A percentile compares a stretch with the other conserved stretches of the same genome.
Evolutionary conservation across 2,797 vertebrate species (phyloP).

Genomic region (Selene dorsalis): DNA sequence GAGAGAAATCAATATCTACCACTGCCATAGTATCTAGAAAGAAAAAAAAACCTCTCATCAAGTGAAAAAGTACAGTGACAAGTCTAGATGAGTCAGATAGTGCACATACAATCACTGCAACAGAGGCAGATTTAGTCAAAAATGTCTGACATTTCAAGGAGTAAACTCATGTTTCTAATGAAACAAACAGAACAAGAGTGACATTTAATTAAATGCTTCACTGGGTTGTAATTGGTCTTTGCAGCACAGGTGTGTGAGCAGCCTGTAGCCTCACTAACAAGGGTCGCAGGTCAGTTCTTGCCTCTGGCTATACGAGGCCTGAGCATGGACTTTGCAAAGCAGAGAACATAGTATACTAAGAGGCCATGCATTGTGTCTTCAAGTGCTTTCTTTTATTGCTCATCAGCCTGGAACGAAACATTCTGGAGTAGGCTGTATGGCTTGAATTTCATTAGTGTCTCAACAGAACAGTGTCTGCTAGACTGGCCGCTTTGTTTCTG

Average conservation of each 20-base stretch:
- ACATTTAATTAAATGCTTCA: constrained; percentile 63
- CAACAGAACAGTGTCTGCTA: constrained; percentile 74
- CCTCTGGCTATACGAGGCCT: constrained; percentile 53
- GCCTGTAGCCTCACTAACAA: constrained; percentile 66
- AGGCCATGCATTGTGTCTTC: constrained; percentile 66
- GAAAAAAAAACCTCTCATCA: constrained; percentile 6
- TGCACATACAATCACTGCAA: constrained; percentile 10
- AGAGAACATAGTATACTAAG: constrained; percentile 58
- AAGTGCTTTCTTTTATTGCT: constrained; percentile 59
- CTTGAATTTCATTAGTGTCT: constrained; percentile 83
- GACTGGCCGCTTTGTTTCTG: constrained; percentile 77
- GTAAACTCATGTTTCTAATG: constrained; percentile 31
- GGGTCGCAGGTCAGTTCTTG: constrained; percentile 72
- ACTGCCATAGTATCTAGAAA: constrained; percentile 27
- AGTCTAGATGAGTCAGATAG: constrained; percentile 1
- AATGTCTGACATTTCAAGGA: constrained; percentile 29
- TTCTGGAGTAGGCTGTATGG: constrained; percentile 73
- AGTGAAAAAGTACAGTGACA: constrained; percentile 2
- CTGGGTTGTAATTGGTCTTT: constrained; percentile 62
- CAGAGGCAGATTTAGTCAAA: neutral
- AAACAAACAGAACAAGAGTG: constrained; percentile 50
- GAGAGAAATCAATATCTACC: constrained; percentile 56
- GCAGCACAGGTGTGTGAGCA: constrained; percentile 73
- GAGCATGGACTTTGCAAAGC: constrained; percentile 54
- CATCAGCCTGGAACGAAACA: constrained; percentile 80